phyloP scores from a whole-genome alignment of 2,888 invertebrate genomes.

The Mantis religiosa region DNA sequence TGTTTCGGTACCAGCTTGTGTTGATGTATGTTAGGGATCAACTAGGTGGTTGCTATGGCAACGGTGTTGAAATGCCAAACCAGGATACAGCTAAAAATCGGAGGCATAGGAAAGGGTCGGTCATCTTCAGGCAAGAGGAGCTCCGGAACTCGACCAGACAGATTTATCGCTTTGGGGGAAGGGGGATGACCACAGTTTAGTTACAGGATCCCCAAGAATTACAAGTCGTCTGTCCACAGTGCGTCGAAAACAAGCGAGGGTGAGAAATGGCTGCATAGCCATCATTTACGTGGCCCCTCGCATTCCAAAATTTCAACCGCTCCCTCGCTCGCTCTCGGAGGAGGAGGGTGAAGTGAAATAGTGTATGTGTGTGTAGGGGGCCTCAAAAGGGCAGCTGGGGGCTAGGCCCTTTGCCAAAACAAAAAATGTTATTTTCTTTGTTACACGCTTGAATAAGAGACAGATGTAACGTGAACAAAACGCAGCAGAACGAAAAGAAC shows the following conservation, averaged over 20 bases:
- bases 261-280: not conserved
- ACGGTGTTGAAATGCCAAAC: not conserved
- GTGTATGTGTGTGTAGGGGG: too few relatives aligned
- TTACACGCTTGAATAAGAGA: not conserved
- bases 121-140: not conserved
- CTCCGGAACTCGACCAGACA: not conserved
- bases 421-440: not conserved
- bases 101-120: not conserved
- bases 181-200: not conserved
- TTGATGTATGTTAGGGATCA: too few relatives aligned
- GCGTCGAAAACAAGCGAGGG: not conserved
- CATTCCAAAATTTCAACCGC: conserved; percentile 10
- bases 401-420: not conserved
- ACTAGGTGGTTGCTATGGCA: not conserved
- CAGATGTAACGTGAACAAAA: not conserved
- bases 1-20: too few relatives aligned
- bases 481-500: not conserved
- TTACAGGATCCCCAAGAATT: not conserved
- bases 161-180: not conserved
- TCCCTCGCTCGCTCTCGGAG: too few relatives aligned
- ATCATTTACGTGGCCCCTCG: not conserved
- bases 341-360: not conserved
- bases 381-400: not conserved
- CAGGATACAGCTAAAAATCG: not conserved
- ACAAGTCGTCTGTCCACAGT: not conserved